These are phyloP conservation scores for Microplitis demolitor DNA, from an alignment of 1,140 invertebrate species.

Conservation along the genomic window DNA sequence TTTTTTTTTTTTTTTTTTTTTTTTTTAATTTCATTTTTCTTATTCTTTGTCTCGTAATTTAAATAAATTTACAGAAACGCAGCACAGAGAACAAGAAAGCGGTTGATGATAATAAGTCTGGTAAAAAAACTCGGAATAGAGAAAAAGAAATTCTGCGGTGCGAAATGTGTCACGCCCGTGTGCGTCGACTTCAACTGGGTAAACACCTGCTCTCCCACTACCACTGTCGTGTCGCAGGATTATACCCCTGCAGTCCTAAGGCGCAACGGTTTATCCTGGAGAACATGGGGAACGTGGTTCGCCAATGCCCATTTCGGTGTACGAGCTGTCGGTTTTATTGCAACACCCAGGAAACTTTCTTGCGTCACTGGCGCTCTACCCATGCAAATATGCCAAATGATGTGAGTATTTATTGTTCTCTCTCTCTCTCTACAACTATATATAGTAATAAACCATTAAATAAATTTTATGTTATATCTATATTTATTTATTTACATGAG, in stretches of 20 bases:
- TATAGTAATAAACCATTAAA: no score
- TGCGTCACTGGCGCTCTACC: constrained; percentile 74
- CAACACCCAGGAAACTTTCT: constrained; percentile 74
- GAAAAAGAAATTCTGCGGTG: constrained; percentile 68
- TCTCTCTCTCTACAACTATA: no score
- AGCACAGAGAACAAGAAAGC: not conserved
- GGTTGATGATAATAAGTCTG: not conserved
- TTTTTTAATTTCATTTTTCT: no score
- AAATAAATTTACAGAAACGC: not conserved
- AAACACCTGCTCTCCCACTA: constrained; percentile 85
- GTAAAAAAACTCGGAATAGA: constrained; percentile 62
- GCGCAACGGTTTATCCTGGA: constrained; percentile 70
- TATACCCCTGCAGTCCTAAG: constrained; percentile 55
- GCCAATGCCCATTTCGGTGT: constrained; percentile 83
- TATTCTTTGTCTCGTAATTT: no score
- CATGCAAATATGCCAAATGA: constrained; percentile 60
- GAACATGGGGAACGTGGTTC: constrained; percentile 77
- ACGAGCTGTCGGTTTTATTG: constrained; percentile 82
- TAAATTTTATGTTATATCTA: no score
- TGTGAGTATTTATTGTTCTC: constrained; percentile 18
- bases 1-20: no score
- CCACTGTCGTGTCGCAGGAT: constrained; percentile 72
- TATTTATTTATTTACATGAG: not conserved
- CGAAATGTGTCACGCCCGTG: constrained; percentile 71
- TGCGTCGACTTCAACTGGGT: constrained; percentile 72